These are phyloP conservation scores for Malachius bipustulatus DNA, from an alignment of 2,888 invertebrate species.

Conservation along the genomic window DNA sequence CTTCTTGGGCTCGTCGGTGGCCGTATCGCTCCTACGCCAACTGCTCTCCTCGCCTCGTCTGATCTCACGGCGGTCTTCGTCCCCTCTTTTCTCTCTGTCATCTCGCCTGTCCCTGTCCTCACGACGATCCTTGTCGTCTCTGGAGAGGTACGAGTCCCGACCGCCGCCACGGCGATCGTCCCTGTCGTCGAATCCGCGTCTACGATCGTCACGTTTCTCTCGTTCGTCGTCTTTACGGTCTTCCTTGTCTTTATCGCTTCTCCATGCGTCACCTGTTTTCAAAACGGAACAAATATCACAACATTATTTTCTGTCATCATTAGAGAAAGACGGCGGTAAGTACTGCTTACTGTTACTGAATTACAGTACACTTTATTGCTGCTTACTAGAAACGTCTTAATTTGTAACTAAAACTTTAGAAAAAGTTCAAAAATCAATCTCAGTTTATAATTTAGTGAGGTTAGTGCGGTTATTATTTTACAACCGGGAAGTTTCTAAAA, in stretches of 20 bases:
- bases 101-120: constrained; percentile 13
- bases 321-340: no score
- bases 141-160: constrained; percentile 2
- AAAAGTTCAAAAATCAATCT: no score
- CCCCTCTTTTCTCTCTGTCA: constrained; percentile 8
- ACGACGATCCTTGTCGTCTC: constrained; percentile 11
- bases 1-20: constrained; percentile 14
- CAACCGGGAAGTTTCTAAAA: no score
- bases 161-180: constrained; percentile 7
- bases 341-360: no score
- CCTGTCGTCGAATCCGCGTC: neutral
- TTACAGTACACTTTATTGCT: no score
- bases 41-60: constrained; percentile 13
- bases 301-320: no score
- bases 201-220: no score
- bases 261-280: constrained; percentile 12
- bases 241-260: constrained; percentile 10
- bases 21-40: constrained; percentile 21
- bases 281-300: no score
- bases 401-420: no score
- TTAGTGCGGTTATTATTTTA: no score
- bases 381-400: no score
- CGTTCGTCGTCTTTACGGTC: constrained; percentile 1
- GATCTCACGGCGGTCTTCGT: constrained; percentile 10
- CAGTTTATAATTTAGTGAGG: no score